Evolutionary conservation across 1,140 invertebrate genomes (phyloP), one percentile per base, ranked within the genome.

Genomic region (Conus betulinus): DNA sequence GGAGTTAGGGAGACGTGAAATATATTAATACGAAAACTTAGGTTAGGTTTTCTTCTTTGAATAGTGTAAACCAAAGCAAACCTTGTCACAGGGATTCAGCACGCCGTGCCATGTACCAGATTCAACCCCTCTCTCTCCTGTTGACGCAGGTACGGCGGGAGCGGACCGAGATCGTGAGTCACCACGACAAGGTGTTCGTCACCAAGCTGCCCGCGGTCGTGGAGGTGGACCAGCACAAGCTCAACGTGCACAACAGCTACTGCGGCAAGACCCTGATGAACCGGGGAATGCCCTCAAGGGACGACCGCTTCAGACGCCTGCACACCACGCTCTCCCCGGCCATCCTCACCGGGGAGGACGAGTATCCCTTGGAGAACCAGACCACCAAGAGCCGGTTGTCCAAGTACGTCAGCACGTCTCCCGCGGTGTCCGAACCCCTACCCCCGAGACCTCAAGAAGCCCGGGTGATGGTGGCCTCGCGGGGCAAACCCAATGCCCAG

Each of bases 101-200:
- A 63, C 11, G 20, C 20, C 60, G 60, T 15, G 60, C 60, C 20
- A 63, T 11, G 11, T 11, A 63, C 39, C 39, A 39, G 39, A 39
- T 39, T 39, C 39, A 39, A 39, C 39, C 39, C 39, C 0, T 39
- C 3, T 39, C 39, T 39, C 39, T 39, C 39, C 10, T 78, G 76
- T 27, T 78, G 25, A 5, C 8, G 55, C 67, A 86, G 84, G 51
- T 86, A n/a, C 63, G 71, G 55, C 88, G 90, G 60, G 91, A 92
- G 53, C 88, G 91, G 63, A 93, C 92, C 3, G 93, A 92, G 87
- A 92, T 93, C 78, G 88, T 91, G 11, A 87, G 86, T 13, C 90
- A 92, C 63, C 86, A 89, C 39, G 91, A 93, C 53, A 90, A 89
- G 76, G 91, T 91, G 3, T 92, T 92, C 84, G 89, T 92, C 82